Base-by-base conservation (phyloP, 2,113 vertebrate species). In the Plecotus auritus region DNA sequence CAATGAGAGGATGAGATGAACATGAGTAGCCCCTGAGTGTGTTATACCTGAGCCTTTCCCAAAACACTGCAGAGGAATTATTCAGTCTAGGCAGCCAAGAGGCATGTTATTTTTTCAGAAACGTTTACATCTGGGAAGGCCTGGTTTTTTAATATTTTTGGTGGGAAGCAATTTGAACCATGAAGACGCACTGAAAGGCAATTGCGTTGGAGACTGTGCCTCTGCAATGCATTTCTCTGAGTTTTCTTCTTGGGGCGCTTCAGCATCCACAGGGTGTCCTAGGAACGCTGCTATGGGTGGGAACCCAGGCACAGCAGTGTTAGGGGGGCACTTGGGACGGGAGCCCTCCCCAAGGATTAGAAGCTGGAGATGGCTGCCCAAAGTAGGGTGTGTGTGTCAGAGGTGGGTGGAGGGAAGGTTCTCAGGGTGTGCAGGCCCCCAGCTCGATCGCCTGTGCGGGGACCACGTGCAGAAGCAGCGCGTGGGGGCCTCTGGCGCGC, bases 181-280 rank as follows among this genome's bases (percentile, higher is more conserved):
- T 82, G 90, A 90, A 90, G 14, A 59, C 84, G 47, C 87, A 42
- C 72, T 49, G 35, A 77, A 83, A 94, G 81, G 85, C 85, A 64
- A 90, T 89, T 89, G 81, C 88, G 81, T 88, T 82, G 93, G 95
- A 93, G 88, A 94, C 84, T 67, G 94, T 28, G 45, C 84, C 59
- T 54, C 35, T n/a, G 35, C 74, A 5, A 56, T 20, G 74, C 84
- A 49, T 95, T 90, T 91, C 72, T 61, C 78, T 0, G 64, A 91
- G 93, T 96, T 96, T 84, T 93, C 88, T 87, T 51, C 67, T 54
- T 1, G 3, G 85, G 77, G 51, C 18, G 26, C 51, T 73, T 78
- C 40, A 37, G 86, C 67, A 66, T 49, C 85, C 80, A 72, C 40
- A 1, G 5, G 54, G 89, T 74, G 89, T 85, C 26, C 86, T 59